Conservation (phyloP, 2,113 vertebrate species). For the Hyperopisus bebe region DNA sequence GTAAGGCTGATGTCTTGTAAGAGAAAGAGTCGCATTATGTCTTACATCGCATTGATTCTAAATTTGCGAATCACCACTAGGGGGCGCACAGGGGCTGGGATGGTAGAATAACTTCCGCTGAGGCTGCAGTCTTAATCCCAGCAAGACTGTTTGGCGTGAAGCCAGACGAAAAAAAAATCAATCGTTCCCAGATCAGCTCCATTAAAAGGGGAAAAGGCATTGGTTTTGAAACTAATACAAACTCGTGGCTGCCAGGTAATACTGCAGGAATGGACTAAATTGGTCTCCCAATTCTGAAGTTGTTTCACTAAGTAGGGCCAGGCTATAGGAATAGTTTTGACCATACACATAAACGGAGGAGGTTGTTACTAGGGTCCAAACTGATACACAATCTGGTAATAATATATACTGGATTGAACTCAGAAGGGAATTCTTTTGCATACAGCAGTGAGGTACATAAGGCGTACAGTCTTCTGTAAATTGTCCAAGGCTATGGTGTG, state of each 20-base stretch:
- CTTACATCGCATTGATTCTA: not conserved
- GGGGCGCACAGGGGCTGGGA: not conserved
- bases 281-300: not conserved
- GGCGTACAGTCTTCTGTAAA: not conserved
- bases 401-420: not conserved
- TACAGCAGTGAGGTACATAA: not conserved
- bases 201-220: slow-evolving; percentile 2
- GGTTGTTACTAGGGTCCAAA: not conserved
- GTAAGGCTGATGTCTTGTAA: not conserved
- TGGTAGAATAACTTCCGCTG: not conserved
- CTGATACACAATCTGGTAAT: not conserved
- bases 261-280: not conserved
- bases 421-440: not conserved
- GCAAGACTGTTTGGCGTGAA: not conserved
- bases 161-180: not conserved
- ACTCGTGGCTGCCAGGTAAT: not conserved
- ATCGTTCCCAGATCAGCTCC: not conserved
- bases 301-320: not conserved
- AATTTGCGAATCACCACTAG: not conserved
- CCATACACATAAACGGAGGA: not conserved
- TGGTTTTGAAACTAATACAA: not conserved
- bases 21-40: not conserved
- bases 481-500: not conserved
- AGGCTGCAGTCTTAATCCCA: not conserved
- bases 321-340: not conserved